phyloP scores from a whole-genome alignment of 2,113 vertebrate species.

The Pyxicephalus adspersus region DNA sequence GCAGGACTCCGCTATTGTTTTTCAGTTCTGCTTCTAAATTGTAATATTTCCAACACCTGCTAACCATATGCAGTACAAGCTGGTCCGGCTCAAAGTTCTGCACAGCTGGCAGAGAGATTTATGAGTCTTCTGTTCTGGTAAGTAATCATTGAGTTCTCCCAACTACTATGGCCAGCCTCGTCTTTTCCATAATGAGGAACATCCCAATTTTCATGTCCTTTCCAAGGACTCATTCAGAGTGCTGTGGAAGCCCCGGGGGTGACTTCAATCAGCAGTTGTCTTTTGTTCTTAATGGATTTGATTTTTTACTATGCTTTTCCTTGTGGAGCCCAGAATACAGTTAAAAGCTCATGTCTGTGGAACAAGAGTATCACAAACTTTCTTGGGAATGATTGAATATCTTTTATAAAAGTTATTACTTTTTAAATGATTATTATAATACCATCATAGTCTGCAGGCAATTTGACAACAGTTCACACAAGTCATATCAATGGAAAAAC shows the following conservation, averaged over 20 bases:
- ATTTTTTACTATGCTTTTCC: no score
- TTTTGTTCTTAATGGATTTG: background rate
- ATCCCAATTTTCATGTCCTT: background rate
- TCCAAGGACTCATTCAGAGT: background rate
- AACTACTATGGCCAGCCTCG: conserved; percentile 6
- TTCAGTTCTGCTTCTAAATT: background rate
- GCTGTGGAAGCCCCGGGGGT: background rate
- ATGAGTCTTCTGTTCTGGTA: background rate
- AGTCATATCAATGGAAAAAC: no score
- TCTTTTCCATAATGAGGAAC: background rate
- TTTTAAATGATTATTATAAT: no score
- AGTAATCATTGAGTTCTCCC: background rate
- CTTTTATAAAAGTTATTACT: no score
- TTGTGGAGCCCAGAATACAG: no score
- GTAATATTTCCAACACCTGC: conserved; percentile 1
- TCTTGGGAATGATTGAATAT: no score
- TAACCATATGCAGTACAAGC: background rate
- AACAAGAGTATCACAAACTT: no score
- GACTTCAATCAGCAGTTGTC: background rate
- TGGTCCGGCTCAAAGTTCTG: background rate
- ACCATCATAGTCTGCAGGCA: no score
- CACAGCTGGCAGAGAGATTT: conserved; percentile 2
- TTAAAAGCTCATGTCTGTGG: no score
- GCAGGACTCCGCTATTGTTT: background rate
- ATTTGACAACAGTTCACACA: no score